A percentile compares a stretch with the other conserved stretches of the same genome.
These are phyloP conservation scores for Microhierax caerulescens DNA, from an alignment of 2,797 vertebrate species.

Conservation along the genomic window DNA sequence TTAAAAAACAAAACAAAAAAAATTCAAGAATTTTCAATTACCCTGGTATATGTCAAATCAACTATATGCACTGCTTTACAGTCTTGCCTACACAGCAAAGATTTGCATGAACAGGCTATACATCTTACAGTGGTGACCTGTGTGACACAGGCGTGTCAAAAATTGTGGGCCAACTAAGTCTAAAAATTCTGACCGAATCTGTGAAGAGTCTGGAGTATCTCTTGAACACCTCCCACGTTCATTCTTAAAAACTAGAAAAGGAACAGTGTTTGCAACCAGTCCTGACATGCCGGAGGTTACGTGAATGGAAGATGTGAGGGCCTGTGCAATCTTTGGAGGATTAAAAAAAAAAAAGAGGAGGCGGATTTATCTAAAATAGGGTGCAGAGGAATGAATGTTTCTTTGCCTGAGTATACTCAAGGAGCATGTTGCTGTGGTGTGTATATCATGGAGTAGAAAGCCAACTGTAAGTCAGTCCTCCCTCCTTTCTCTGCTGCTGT, in stretches of 20 bases:
- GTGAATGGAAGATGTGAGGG: not conserved
- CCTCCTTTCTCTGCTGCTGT: not conserved
- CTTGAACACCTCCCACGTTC: not conserved
- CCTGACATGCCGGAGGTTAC: not conserved
- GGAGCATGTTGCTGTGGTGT: not conserved
- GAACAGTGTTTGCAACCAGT: not conserved
- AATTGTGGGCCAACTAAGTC: not conserved
- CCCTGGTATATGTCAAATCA: not conserved
- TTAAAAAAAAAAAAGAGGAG: not conserved
- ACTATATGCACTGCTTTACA: not conserved
- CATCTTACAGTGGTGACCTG: not conserved
- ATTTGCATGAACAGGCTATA: not conserved
- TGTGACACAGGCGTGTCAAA: not conserved
- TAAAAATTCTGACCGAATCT: not conserved
- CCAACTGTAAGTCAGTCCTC: not conserved
- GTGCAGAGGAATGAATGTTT: not conserved
- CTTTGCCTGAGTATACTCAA: not conserved
- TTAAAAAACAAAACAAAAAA: not conserved
- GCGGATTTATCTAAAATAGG: not conserved
- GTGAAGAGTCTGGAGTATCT: not conserved
- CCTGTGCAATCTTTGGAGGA: not conserved
- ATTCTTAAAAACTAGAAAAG: not conserved
- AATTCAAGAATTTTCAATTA: not conserved
- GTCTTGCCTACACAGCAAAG: not conserved
- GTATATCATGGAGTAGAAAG: not conserved